Evolutionary conservation across 2,113 vertebrate genomes (phyloP).

Genomic region (Sterrhoptilus dennistouni): DNA sequence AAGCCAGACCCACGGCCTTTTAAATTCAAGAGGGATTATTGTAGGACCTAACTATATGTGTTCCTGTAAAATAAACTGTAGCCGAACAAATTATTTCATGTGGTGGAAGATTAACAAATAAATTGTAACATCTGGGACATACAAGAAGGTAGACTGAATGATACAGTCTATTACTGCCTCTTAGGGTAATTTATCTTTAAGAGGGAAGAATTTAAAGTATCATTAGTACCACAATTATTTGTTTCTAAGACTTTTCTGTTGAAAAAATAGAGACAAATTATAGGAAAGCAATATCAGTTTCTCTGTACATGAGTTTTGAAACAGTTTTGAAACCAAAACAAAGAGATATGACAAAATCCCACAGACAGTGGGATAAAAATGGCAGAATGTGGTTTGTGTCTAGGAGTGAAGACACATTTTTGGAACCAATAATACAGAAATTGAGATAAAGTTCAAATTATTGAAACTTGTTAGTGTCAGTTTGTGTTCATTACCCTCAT

Average conservation of each 20-base stretch:
- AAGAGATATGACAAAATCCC: not conserved
- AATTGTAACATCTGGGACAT: not conserved
- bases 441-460: not conserved
- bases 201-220: not conserved
- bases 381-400: not conserved
- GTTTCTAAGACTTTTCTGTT: constrained; percentile 3
- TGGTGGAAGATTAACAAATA: not conserved
- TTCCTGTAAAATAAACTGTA: not conserved
- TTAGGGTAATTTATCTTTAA: constrained; percentile 13
- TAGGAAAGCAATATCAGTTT: not conserved
- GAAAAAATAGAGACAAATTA: not conserved
- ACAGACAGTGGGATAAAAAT: not conserved
- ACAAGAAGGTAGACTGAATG: not conserved
- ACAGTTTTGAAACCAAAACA: not conserved
- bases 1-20: not conserved
- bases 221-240: not conserved
- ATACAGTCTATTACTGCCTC: not conserved
- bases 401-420: not conserved
- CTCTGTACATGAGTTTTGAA: not conserved
- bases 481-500: not conserved
- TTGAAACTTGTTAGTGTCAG: not conserved
- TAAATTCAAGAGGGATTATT: not conserved
- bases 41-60: not conserved
- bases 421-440: not conserved
- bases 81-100: not conserved